A percentile compares a stretch with the other conserved stretches of the same genome.
phyloP scores from a whole-genome alignment of 1,140 invertebrate species.

The Polyergus mexicanus region DNA sequence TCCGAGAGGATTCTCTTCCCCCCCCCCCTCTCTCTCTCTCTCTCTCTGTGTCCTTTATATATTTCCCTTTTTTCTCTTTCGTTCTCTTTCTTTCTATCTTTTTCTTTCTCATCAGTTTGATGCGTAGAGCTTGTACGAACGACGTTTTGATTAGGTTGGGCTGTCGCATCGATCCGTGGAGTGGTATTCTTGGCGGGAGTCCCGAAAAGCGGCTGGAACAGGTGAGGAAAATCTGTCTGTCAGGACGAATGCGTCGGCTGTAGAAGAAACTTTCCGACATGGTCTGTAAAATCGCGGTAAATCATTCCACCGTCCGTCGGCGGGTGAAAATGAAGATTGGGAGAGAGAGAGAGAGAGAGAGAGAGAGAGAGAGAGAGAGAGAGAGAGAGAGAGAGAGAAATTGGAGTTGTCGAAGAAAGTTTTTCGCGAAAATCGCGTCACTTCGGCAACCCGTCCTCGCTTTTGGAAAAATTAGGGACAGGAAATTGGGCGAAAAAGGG shows the following conservation, averaged over 20 bases:
- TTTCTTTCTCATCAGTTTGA: neutral
- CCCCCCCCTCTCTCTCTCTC: neutral
- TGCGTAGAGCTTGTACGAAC: constrained; percentile 50
- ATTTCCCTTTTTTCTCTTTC: neutral
- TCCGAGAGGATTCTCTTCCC: constrained; percentile 43
- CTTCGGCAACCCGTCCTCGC: constrained; percentile 45
- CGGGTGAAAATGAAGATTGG: neutral
- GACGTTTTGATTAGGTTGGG: constrained; percentile 68
- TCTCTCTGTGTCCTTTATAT: neutral
- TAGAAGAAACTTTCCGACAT: constrained; percentile 57
- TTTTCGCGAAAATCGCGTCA: constrained; percentile 60
- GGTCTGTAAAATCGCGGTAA: constrained; percentile 59
- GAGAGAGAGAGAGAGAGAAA: constrained; percentile 32
- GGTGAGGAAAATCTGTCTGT: constrained; percentile 68
- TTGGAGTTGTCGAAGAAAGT: constrained; percentile 57
- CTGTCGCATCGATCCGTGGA: constrained; percentile 54
- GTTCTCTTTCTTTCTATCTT: neutral
- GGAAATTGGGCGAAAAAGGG: constrained; percentile 54
- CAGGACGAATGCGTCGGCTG: constrained; percentile 61
- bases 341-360: neutral
- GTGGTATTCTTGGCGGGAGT: constrained; percentile 67
- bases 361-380: constrained; percentile 26
- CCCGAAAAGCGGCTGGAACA: constrained; percentile 69
- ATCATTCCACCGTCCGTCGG: constrained; percentile 51
- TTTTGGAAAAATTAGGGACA: constrained; percentile 59